Conservation (phyloP, 2,113 vertebrate genomes). For the Corythaeola cristata region DNA sequence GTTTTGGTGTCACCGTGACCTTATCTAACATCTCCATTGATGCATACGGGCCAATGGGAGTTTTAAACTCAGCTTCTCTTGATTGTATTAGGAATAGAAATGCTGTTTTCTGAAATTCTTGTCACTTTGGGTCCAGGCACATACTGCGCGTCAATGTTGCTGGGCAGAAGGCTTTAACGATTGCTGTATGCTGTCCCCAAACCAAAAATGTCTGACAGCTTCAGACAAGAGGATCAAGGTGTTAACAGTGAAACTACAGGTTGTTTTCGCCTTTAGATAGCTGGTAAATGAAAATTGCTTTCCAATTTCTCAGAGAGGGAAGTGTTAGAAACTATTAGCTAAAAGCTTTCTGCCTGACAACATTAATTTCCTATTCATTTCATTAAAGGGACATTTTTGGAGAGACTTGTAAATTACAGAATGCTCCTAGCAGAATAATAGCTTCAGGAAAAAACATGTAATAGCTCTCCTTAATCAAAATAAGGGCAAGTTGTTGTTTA, state of each 20-base stretch:
- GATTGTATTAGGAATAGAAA: not conserved
- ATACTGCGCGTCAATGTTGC: not conserved
- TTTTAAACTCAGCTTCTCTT: not conserved
- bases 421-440: constrained; percentile 69
- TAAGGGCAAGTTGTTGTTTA: constrained; percentile 72
- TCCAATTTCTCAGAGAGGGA: constrained; percentile 43
- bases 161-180: not conserved
- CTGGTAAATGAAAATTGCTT: constrained; percentile 63
- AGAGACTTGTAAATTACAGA: constrained; percentile 73
- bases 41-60: not conserved
- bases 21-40: not conserved
- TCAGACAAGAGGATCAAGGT: not conserved
- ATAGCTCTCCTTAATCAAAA: constrained; percentile 77
- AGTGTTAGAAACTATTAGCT: constrained; percentile 66
- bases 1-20: not conserved
- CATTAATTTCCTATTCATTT: constrained; percentile 78
- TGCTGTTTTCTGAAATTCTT: not conserved
- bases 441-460: constrained; percentile 70
- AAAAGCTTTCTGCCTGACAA: constrained; percentile 68
- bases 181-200: not conserved
- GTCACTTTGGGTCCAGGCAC: not conserved
- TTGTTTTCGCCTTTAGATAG: constrained; percentile 56
- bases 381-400: constrained; percentile 69
- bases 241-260: not conserved
- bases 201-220: not conserved